phyloP scores from a whole-genome alignment of 2,797 vertebrate species.

The Geotrypetes seraphini region DNA sequence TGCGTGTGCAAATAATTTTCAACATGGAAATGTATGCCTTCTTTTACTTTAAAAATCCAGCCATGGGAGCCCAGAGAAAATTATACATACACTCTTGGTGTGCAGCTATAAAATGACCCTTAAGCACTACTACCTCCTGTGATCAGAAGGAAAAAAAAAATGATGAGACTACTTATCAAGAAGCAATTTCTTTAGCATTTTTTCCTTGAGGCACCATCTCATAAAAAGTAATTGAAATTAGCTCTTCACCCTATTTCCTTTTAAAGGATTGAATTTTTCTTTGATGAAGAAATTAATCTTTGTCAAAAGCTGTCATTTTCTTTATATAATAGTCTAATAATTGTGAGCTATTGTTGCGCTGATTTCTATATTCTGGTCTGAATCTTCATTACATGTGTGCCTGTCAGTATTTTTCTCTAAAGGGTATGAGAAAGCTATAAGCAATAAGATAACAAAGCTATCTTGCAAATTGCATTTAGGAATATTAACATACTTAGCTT shows the following conservation, averaged over 20 bases:
- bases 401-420: background rate
- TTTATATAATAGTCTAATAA: background rate
- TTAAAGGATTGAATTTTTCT: background rate
- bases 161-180: too few species aligned
- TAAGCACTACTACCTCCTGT: too few species aligned
- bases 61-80: too few species aligned
- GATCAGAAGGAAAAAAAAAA: too few species aligned
- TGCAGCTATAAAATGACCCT: too few species aligned
- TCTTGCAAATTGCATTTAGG: too few species aligned
- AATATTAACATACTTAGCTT: too few species aligned
- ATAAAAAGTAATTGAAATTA: background rate
- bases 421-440: background rate
- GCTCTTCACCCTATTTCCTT: background rate
- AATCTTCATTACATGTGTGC: background rate
- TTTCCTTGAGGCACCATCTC: background rate
- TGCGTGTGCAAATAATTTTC: too few species aligned
- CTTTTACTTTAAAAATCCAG: too few species aligned
- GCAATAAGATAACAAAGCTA: background rate
- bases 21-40: too few species aligned
- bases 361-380: background rate
- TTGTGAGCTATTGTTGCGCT: background rate
- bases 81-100: too few species aligned
- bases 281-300: constrained; percentile 2
- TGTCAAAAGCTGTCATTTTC: background rate
- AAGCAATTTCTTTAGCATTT: background rate